A percentile compares a stretch with the other conserved stretches of the same genome.
phyloP scores from a whole-genome alignment of 2,797 vertebrate species.

The Sebastes diploproa region DNA sequence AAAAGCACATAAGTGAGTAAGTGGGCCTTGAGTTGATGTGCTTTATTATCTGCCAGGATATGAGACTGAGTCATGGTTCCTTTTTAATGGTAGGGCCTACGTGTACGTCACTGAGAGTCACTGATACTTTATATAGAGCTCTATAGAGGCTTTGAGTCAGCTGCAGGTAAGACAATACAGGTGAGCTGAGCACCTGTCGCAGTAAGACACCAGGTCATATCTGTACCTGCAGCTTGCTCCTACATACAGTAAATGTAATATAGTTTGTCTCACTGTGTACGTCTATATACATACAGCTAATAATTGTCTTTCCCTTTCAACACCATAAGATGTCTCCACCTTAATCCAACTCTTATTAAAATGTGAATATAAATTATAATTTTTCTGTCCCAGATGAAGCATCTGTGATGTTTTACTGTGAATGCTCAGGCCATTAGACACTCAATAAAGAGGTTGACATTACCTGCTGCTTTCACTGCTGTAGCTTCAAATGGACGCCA shows the following conservation, averaged over 20 bases:
- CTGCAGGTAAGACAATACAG: conserved; percentile 71
- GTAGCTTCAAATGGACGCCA: conserved; percentile 54
- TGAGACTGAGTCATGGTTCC: conserved; percentile 20
- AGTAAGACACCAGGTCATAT: conserved; percentile 2
- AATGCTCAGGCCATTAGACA: conserved; percentile 7
- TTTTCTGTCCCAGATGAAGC: background rate
- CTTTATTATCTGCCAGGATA: background rate
- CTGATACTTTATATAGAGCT: conserved; percentile 39
- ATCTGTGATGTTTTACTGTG: conserved; percentile 8
- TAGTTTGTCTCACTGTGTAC: background rate
- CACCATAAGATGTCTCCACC: background rate
- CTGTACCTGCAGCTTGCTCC: background rate
- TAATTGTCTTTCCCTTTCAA: conserved; percentile 4
- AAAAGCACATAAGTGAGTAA: background rate
- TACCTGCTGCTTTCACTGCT: conserved; percentile 58
- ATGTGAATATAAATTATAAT: background rate
- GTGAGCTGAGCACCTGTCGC: conserved; percentile 62
- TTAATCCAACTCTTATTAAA: background rate
- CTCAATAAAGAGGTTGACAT: conserved; percentile 37
- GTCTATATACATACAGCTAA: background rate
- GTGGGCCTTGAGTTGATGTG: background rate
- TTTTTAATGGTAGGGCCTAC: background rate
- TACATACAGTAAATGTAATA: background rate
- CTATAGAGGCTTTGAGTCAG: conserved; percentile 63
- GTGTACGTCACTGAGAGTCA: background rate